Evolutionary conservation across 2,888 invertebrate species (phyloP).

Genomic region (Brachypalpus laphriformis): DNA sequence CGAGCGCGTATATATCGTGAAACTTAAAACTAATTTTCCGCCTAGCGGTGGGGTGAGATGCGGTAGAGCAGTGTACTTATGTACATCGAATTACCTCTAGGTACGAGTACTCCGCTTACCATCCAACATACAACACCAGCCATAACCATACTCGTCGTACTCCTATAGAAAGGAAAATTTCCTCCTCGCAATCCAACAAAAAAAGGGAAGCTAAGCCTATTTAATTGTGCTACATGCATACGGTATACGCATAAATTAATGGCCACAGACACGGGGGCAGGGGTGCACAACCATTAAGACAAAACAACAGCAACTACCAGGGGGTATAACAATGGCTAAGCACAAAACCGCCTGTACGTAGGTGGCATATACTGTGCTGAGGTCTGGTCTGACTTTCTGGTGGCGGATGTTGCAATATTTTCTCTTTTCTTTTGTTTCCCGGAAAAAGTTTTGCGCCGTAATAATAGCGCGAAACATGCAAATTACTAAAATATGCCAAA

Average conservation of each 20-base stretch:
- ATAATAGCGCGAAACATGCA: constrained; percentile 48
- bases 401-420: constrained; percentile 39
- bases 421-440: constrained; percentile 22
- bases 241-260: constrained; percentile 35
- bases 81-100: neutral
- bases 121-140: too few relatives aligned
- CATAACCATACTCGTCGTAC: neutral
- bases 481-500: constrained; percentile 53
- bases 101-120: neutral
- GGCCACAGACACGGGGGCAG: neutral
- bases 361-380: constrained; percentile 13
- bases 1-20: constrained; percentile 11
- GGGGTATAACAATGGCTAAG: constrained; percentile 3
- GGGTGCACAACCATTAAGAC: neutral
- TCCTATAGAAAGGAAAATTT: constrained; percentile 30
- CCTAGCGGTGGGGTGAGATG: neutral
- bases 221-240: constrained; percentile 31
- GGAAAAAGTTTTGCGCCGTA: constrained; percentile 32
- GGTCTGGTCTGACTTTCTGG: neutral
- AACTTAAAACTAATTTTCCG: constrained; percentile 46
- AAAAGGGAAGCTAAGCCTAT: constrained; percentile 11
- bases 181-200: neutral
- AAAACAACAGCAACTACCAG: too few relatives aligned
- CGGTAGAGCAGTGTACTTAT: constrained; percentile 2
- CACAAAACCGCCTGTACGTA: neutral